Evolutionary conservation across 1,140 invertebrate genomes (phyloP).

Genomic region (Halotydeus destructor): DNA sequence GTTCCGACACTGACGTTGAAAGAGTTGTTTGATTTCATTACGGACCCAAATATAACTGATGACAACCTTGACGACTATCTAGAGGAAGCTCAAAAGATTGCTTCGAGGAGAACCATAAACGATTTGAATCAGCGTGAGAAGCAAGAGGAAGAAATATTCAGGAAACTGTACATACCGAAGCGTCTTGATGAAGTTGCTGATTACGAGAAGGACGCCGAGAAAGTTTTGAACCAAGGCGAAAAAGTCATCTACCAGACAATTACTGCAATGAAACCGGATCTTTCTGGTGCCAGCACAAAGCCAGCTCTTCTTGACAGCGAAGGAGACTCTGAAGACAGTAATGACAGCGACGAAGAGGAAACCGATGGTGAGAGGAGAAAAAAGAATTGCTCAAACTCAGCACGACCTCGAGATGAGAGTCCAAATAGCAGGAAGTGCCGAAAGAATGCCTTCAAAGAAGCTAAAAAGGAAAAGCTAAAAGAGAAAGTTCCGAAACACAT

Average conservation of each 20-base stretch:
- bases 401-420: conserved; percentile 64
- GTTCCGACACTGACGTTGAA: conserved; percentile 74
- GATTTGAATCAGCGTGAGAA: conserved; percentile 25
- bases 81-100: conserved; percentile 24
- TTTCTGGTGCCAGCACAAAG: conserved; percentile 40
- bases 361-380: conserved; percentile 13
- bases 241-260: conserved; percentile 55
- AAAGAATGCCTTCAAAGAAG: conserved; percentile 63
- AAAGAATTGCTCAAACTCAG: conserved; percentile 26
- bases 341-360: conserved; percentile 33
- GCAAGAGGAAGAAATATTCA: conserved; percentile 49
- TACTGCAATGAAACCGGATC: conserved; percentile 53
- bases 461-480: conserved; percentile 74
- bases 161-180: conserved; percentile 81
- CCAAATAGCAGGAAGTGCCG: conserved; percentile 52
- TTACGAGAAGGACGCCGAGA: conserved; percentile 64
- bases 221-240: conserved; percentile 26
- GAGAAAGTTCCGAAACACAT: conserved; percentile 86
- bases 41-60: conserved; percentile 59
- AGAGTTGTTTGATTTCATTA: conserved; percentile 87
- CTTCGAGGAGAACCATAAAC: conserved; percentile 19
- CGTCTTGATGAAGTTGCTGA: conserved; percentile 74
- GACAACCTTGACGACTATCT: conserved; percentile 51
- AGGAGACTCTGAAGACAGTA: conserved; percentile 26
- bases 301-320: conserved; percentile 31